Evolutionary conservation across 2,113 vertebrate genomes (phyloP), one percentile per base, ranked within the genome.

Genomic region (Microtus oregoni): DNA sequence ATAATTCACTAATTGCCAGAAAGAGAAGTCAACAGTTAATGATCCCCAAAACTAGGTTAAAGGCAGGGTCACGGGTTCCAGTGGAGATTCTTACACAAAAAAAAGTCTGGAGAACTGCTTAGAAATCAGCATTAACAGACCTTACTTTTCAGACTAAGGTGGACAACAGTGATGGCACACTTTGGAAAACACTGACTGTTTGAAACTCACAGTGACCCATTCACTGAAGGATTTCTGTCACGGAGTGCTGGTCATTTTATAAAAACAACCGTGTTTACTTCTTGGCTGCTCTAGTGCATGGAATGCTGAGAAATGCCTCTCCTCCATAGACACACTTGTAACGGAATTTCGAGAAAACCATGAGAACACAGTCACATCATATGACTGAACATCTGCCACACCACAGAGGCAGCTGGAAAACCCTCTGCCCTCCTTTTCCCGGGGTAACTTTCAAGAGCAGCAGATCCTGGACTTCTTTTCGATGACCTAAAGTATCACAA

Each of bases 271-370:
- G 38, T 81, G 17, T 28, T 35, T 86, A 47, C 4, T 85, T 94
- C 8, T 19, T 44, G 58, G 68, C 92, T 89, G 76, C 13, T 44
- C n/a, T 86, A 52, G 75, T 58, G n/a, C 77, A 89, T 35, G 17
- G 44, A 90, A 81, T 13, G 76, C 11, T 79, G 38, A 92, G 79
- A 85, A 94, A 52, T 75, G 63, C 32, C 82, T 96, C 79, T 89
- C 86, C 75, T 61, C 90, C 68, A 89, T 20, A 86, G 70, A 58
- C 61, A 68, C 11, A 83, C 22, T 22, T 50, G 52, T 3, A 91
- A 20, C 28, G 78, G 70, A 95, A 32, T n/a, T 79, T 65, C 26
- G 32, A 90, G 87, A 41, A 22, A 75, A 88, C 26, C 44, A 83
- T 50, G 22, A 77, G 50, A 77, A 86, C 44, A 11, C 55, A 91